Base-by-base conservation (phyloP, 2,113 vertebrate genomes). In the Ceratotherium simum region DNA sequence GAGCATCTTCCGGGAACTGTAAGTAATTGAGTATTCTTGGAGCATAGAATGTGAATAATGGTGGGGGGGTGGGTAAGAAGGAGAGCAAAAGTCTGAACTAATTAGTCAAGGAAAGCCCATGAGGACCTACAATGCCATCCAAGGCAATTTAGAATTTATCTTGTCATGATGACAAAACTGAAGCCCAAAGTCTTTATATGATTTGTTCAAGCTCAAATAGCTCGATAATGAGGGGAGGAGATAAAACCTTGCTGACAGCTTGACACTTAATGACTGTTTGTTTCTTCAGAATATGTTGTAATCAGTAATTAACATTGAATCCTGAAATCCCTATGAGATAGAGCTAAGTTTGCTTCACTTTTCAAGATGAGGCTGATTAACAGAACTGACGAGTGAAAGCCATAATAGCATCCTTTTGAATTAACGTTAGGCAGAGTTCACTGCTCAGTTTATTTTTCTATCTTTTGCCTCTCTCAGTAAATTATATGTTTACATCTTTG, bases 151-250 rank as follows among this genome's bases (percentile, higher is more conserved):
- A 90, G 79, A 86, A 80, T 89, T 58, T 91, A 76, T 93, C 46
- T 56, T 58, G 65, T 48, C 85, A 78, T 25, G 14, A 86, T 78
- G 88, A 91, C 11, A 27, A 67, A 90, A 87, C 39, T 27, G 11
- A 70, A 95, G 80, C 84, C 62, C 36, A 4, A 46, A 67, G 65
- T 58, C 33, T 83, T 97, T 42, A 31, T 8, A 29, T 21, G 72
- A 72, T 67, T 88, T 85, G 23, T 79, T 97, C 94, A 97, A 95
- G 80, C 87, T 97, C 87, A 94, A 51, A 70, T 7, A 58, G 12
- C 39, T 72, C 16, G 14, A 31, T 42, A 51, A 25, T 11, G 1
- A 94, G 33, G 33, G 11, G 4, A 58, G 31, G 12, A 87, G 31
- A 83, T 36, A 64, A 36, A 90, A 56, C 23, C 65, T 92, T 78